Evolutionary conservation across 2,888 invertebrate genomes (phyloP).

Genomic region (Hypsopygia costalis): DNA sequence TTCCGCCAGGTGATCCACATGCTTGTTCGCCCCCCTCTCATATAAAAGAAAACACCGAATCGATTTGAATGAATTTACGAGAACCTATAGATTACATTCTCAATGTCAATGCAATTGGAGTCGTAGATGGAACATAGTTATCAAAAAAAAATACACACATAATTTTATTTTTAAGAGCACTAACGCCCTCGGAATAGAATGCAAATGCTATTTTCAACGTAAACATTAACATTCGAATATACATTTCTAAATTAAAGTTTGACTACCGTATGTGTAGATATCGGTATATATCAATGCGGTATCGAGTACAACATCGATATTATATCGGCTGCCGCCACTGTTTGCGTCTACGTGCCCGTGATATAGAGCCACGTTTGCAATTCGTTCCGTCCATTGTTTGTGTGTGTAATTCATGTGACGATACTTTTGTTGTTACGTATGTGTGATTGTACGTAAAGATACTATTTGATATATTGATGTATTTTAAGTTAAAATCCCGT

Average conservation of each 20-base stretch:
- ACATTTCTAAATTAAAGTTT: conserved; percentile 36
- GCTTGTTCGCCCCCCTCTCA: too few species aligned
- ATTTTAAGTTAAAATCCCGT: neutral
- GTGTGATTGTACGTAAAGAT: neutral
- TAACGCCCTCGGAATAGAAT: too few species aligned
- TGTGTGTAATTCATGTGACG: conserved; percentile 37
- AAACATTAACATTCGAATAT: neutral
- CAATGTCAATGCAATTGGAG: too few species aligned
- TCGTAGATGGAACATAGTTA: too few species aligned
- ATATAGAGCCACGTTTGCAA: conserved; percentile 54
- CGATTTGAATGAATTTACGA: too few species aligned
- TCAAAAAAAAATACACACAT: too few species aligned
- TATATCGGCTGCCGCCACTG: conserved; percentile 42
- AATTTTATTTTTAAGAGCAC: too few species aligned
- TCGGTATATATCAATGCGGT: conserved; percentile 27
- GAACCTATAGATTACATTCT: too few species aligned
- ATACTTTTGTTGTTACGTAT: conserved; percentile 28
- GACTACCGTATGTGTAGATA: conserved; percentile 37
- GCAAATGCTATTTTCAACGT: too few species aligned
- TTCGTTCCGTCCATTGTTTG: conserved; percentile 48
- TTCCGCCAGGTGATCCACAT: too few species aligned
- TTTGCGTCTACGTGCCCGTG: conserved; percentile 47
- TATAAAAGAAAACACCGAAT: too few species aligned
- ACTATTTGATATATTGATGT: neutral
- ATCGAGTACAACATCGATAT: conserved; percentile 34